A percentile compares a stretch with the other conserved stretches of the same genome.
Evolutionary conservation across 2,113 vertebrate genomes (phyloP).

Genomic region (Corythoichthys intestinalis): DNA sequence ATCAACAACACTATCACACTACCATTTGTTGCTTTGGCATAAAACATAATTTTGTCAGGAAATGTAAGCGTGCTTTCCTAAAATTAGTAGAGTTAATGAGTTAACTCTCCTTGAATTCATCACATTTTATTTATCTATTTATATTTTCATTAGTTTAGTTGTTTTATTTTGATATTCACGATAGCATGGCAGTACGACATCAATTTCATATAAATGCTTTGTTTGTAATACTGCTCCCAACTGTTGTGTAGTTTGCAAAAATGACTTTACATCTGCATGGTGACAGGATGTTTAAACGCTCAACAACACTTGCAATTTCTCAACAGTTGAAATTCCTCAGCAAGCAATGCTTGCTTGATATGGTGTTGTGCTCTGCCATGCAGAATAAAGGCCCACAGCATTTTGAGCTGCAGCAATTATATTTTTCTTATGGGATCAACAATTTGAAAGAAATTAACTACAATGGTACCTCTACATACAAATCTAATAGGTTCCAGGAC

Average conservation of each 20-base stretch:
- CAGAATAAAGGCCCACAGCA: not conserved
- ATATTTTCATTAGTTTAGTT: too few relatives aligned
- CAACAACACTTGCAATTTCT: not conserved
- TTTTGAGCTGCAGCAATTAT: not conserved
- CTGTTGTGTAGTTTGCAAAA: not conserved
- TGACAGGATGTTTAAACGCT: not conserved
- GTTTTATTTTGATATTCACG: too few relatives aligned
- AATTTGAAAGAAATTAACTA: not conserved
- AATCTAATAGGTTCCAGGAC: too few relatives aligned
- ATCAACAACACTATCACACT: not conserved
- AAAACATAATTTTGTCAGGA: not conserved
- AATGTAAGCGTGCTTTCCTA: not conserved
- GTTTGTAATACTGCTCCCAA: not conserved
- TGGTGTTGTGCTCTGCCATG: not conserved
- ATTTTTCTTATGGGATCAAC: not conserved
- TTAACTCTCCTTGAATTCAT: not conserved
- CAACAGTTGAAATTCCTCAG: not conserved
- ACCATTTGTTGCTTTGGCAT: not conserved
- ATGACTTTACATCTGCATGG: not conserved
- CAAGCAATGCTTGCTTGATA: not conserved
- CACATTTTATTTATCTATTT: not conserved
- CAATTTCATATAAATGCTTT: not conserved
- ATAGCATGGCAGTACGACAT: not conserved
- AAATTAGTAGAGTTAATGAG: not conserved
- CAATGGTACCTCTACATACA: too few relatives aligned